Conservation (phyloP, 1,140 invertebrate genomes). For the Zaprionus lachaisei region DNA sequence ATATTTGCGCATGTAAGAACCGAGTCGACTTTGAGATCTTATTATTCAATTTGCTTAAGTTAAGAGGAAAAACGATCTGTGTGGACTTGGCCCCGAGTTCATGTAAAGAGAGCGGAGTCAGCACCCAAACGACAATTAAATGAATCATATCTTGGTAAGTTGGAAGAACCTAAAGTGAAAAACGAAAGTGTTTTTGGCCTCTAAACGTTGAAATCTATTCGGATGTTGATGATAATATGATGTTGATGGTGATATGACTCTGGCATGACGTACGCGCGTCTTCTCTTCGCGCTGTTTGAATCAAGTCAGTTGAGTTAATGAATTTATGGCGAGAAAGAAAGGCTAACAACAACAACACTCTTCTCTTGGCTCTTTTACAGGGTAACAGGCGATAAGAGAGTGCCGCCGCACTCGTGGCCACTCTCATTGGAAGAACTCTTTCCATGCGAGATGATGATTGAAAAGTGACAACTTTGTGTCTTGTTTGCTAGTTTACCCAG, state of each 20-base stretch:
- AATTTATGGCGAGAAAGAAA: conserved; percentile 56
- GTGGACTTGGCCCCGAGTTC: conserved; percentile 52
- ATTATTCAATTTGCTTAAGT: conserved; percentile 62
- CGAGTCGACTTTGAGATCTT: conserved; percentile 54
- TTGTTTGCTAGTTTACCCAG: conserved; percentile 45
- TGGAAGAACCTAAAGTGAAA: conserved; percentile 5
- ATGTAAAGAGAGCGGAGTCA: conserved; percentile 50
- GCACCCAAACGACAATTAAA: neutral
- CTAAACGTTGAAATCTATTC: conserved; percentile 36
- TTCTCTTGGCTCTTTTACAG: conserved; percentile 2
- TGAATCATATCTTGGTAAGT: conserved; percentile 1
- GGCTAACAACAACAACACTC: conserved; percentile 30
- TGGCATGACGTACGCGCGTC: conserved; percentile 49
- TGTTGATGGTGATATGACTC: neutral
- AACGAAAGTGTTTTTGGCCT: conserved; percentile 57
- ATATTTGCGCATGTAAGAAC: conserved; percentile 51
- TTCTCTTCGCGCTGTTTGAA: conserved; percentile 26
- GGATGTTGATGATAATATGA: conserved; percentile 42
- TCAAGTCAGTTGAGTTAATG: conserved; percentile 67
- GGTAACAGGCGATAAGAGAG: conserved; percentile 39
- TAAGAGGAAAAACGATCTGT: conserved; percentile 43
- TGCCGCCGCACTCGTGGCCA: conserved; percentile 23
- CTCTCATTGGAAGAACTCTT: conserved; percentile 71
- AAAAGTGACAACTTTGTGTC: conserved; percentile 25
- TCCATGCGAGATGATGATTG: conserved; percentile 2